Evolutionary conservation across 2,113 vertebrate species (phyloP), one percentile per base, ranked within the genome.

Genomic region (Thalassoma bifasciatum): DNA sequence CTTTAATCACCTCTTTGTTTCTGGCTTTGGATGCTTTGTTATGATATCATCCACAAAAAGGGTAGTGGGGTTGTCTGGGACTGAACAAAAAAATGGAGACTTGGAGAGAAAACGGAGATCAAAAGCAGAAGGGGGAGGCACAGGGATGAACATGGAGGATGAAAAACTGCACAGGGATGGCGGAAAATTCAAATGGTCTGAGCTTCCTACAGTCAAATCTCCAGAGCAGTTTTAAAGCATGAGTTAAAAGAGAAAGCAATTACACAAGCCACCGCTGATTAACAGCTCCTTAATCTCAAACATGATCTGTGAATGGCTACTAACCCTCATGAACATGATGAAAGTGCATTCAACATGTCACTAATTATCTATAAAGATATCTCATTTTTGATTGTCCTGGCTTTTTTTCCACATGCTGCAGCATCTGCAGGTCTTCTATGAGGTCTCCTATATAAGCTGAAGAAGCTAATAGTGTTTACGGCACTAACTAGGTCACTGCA

Each of bases 401-500:
- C 52, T 63, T 66, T 50, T n/a, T 51, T 22, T 60, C 52, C 68
- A 63, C 67, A 46, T 22, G 11, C 34, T 57, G 64, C 17, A 17
- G 51, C 56, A 37, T 72, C 47, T 73, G 42, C 21, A 38, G 6
- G 56, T 51, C 19, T 47, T 50, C 62, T 58, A 2, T 68, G 44
- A 70, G 74, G 22, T 44, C 42, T 62, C 74, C 46, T 62, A 44
- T 70, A 60, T 21, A 56, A 77, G 72, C 51, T 16, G 40, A 56
- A 64, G 63, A 49, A 65, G 74, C 75, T 26, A 10, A 10, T 62
- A 49, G 72, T 79, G 81, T 77, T 82, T 82, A 64, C 52, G 46
- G 57, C 59, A 66, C 60, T 78, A 91, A 90, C 75, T 90, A 79
- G 87, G 88, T 90, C 88, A 89, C 66, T 38, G 72, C 51, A 56